Evolutionary conservation across 2,113 vertebrate species (phyloP), one percentile per base, ranked within the genome.

Genomic region (Lanius collurio): DNA sequence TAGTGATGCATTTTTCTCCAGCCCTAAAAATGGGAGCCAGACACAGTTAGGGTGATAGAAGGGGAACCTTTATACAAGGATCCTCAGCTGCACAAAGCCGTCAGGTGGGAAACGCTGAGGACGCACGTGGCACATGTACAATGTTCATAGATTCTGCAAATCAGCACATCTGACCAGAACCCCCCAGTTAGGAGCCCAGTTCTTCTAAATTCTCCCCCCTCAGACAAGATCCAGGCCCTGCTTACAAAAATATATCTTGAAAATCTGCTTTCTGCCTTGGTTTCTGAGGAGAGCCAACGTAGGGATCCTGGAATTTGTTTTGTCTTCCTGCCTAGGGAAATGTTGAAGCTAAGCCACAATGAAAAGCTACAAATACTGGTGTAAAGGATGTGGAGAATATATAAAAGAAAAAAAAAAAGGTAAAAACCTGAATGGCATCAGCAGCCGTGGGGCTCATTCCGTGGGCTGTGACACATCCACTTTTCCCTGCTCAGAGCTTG

Each of bases 381-480:
- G 15, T 28, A 15, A 14, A 24, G n/a, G 56, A 41, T 15, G 20
- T 3, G 39, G 30, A 49, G 17, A 83, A 20, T 8, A 13, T 10
- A 24, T 8, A 9, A 13, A 37, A 27, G 10, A 4, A 15, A 12
- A 26, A 15, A 12, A 26, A 26, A 52, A 21, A 28, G 24, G 11
- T 24, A 9, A 28, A 28, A 65, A 1, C 28, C 28, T 6, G 1
- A 42, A 5, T 1, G 4, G 28, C 9, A 1, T 0, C 22, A 7
- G 22, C 15, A 35, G n/a, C 53, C 6, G 0, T 3, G 42, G 35
- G 15, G 50, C 23, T 53, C 22, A 1, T 9, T 26, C n/a, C 26
- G 0, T 1, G 46, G 31, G 24, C 60, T 41, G 39, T 6, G 75
- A 6, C 2, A 1, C 0, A 28, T 9, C 67, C 24, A 0, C 0